Conservation (phyloP, 2,888 invertebrate genomes). For the Agrypnus murinus region DNA sequence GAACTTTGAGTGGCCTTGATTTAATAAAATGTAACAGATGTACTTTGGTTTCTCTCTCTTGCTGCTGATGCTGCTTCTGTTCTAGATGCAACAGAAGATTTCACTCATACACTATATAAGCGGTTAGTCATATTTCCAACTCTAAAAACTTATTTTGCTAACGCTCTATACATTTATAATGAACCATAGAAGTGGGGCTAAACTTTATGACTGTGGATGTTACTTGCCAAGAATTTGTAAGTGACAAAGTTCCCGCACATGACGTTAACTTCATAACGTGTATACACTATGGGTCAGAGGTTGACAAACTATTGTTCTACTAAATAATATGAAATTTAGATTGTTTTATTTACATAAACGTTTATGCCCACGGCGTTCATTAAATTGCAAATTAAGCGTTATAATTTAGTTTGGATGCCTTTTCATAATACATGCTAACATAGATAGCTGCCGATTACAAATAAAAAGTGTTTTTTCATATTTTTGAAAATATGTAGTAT, state of each 20-base stretch:
- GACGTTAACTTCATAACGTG: conserved; percentile 31
- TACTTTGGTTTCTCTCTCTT: conserved; percentile 27
- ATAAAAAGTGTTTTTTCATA: too few species aligned
- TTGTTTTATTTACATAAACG: conserved; percentile 1
- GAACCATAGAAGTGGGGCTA: conserved; percentile 9
- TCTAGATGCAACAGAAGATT: too few species aligned
- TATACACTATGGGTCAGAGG: conserved; percentile 29
- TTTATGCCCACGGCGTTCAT: neutral
- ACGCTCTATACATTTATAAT: conserved; percentile 23
- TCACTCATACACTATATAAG: neutral
- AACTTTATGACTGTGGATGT: conserved; percentile 15
- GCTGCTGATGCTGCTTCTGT: too few species aligned
- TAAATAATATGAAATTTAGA: conserved; percentile 35
- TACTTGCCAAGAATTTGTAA: conserved; percentile 31
- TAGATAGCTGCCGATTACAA: too few species aligned
- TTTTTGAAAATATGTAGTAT: too few species aligned
- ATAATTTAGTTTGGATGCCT: too few species aligned
- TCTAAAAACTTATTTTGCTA: conserved; percentile 14
- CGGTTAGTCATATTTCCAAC: conserved; percentile 8
- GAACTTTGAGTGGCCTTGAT: conserved; percentile 50
- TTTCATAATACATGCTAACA: too few species aligned
- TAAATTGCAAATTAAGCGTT: too few species aligned
- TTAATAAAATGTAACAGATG: conserved; percentile 46
- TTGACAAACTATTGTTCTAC: conserved; percentile 37
- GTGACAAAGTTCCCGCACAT: conserved; percentile 24